phyloP scores from a whole-genome alignment of 2,888 invertebrate species.

The Tetanocera ferruginea region DNA sequence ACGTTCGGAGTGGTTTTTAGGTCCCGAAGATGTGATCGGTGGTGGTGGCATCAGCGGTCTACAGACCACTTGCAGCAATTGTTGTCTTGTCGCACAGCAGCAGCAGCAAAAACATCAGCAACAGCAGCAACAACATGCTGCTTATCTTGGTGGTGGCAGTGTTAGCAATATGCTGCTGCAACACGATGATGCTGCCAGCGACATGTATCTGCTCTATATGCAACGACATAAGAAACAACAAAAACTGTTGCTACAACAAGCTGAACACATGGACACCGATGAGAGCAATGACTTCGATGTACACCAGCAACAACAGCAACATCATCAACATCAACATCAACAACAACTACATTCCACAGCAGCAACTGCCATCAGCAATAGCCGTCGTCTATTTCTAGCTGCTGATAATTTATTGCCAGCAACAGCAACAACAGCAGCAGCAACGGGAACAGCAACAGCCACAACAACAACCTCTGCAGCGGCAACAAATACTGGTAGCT shows the following conservation, averaged over 20 bases:
- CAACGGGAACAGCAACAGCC: slow-evolving; percentile 49
- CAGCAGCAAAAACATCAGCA: slow-evolving; percentile 45
- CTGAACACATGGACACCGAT: slow-evolving; percentile 64
- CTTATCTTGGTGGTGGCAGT: slow-evolving; percentile 63
- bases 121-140: slow-evolving; percentile 48
- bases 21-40: slow-evolving; percentile 58
- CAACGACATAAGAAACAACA: slow-evolving; percentile 53
- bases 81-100: slow-evolving; percentile 58
- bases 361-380: neutral
- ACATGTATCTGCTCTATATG: slow-evolving; percentile 58
- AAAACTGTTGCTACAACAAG: slow-evolving; percentile 47
- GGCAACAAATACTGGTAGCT: slow-evolving; percentile 67
- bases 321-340: slow-evolving; percentile 37
- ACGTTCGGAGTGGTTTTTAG: slow-evolving; percentile 96
- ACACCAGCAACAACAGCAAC: slow-evolving; percentile 43
- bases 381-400: neutral
- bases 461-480: slow-evolving; percentile 48
- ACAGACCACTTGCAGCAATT: slow-evolving; percentile 65
- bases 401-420: slow-evolving; percentile 29
- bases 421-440: slow-evolving; percentile 49
- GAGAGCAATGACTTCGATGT: slow-evolving; percentile 51
- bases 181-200: slow-evolving; percentile 44
- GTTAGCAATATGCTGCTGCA: slow-evolving; percentile 52
- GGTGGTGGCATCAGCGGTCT: slow-evolving; percentile 48
- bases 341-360: slow-evolving; percentile 35